phyloP scores from a whole-genome alignment of 2,797 vertebrate genomes.

The Cyprinodon diabolis region DNA sequence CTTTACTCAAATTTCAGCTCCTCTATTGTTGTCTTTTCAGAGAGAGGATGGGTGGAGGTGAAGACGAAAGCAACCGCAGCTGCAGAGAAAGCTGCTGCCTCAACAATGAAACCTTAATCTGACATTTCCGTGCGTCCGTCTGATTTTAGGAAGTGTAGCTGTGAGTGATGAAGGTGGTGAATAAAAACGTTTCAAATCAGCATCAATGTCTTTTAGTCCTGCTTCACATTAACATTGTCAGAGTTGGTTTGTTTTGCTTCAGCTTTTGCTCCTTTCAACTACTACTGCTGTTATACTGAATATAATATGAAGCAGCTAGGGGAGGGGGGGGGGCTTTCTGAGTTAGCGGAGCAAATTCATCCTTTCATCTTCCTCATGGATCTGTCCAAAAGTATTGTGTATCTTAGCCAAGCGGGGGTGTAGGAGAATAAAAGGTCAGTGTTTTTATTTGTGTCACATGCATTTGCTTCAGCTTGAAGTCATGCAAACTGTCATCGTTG shows the following conservation, averaged over 20 bases:
- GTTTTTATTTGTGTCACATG: constrained; percentile 26
- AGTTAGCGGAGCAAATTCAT: too few relatives aligned
- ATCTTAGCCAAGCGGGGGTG: constrained; percentile 4
- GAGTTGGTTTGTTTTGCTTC: not conserved
- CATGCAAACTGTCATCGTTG: not conserved
- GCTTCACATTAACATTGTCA: not conserved
- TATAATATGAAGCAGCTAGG: not conserved
- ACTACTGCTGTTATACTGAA: not conserved
- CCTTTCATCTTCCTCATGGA: not conserved
- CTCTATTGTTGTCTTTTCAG: constrained; percentile 23
- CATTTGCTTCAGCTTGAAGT: constrained; percentile 14
- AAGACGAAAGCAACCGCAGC: constrained; percentile 18
- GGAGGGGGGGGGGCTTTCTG: not conserved
- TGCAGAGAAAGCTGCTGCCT: constrained; percentile 1
- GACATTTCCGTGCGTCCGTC: constrained; percentile 39
- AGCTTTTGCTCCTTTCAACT: not conserved
- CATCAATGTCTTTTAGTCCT: not conserved
- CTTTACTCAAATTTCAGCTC: constrained; percentile 22
- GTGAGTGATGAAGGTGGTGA: constrained; percentile 6
- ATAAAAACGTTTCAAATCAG: not conserved
- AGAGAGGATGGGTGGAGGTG: constrained; percentile 23
- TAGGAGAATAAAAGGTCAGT: constrained; percentile 27
- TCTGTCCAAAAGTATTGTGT: not conserved
- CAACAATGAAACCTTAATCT: constrained; percentile 30
- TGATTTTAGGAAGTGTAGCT: not conserved